Conservation (phyloP, 2,113 vertebrate genomes). For the Clarias batrachus region DNA sequence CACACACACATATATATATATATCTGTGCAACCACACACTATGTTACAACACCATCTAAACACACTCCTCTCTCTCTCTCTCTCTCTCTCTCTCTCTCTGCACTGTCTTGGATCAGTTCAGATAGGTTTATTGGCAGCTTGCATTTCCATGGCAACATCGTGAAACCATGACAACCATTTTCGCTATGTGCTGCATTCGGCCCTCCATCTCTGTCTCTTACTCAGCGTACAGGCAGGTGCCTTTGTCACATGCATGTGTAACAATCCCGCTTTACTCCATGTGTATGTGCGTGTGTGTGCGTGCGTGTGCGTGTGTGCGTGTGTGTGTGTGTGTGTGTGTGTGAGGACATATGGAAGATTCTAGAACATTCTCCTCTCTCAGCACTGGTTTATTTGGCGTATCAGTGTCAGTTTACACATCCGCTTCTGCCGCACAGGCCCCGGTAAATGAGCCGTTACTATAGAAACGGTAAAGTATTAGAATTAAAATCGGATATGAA, state of each 20-base stretch:
- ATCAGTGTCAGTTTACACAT: not conserved
- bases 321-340: slow-evolving; percentile 23
- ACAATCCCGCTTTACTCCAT: not conserved
- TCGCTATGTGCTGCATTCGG: slow-evolving; percentile 69
- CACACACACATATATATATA: slow-evolving; percentile 18
- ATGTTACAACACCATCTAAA: too few relatives aligned
- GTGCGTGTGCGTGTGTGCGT: not conserved
- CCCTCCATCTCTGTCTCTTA: slow-evolving; percentile 39
- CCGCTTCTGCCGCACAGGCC: too few relatives aligned
- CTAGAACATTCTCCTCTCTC: not conserved
- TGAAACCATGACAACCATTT: slow-evolving; percentile 76
- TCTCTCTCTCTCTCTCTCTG: slow-evolving; percentile 66
- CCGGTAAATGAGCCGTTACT: too few relatives aligned
- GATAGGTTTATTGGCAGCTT: slow-evolving; percentile 78
- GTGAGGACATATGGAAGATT: not conserved
- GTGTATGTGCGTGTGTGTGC: slow-evolving; percentile 13
- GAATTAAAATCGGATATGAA: not conserved
- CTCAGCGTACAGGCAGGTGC: slow-evolving; percentile 41
- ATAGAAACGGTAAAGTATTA: too few relatives aligned
- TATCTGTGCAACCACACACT: slow-evolving; percentile 42
- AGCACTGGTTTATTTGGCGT: not conserved
- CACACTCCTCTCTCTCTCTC: slow-evolving; percentile 24
- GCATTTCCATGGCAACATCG: slow-evolving; percentile 80
- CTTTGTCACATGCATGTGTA: slow-evolving; percentile 29
- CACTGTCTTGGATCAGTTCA: slow-evolving; percentile 71